A percentile compares a stretch with the other conserved stretches of the same genome.
These are phyloP conservation scores for Brenthis daphne DNA, from an alignment of 2,888 invertebrate genomes.

Conservation along the genomic window DNA sequence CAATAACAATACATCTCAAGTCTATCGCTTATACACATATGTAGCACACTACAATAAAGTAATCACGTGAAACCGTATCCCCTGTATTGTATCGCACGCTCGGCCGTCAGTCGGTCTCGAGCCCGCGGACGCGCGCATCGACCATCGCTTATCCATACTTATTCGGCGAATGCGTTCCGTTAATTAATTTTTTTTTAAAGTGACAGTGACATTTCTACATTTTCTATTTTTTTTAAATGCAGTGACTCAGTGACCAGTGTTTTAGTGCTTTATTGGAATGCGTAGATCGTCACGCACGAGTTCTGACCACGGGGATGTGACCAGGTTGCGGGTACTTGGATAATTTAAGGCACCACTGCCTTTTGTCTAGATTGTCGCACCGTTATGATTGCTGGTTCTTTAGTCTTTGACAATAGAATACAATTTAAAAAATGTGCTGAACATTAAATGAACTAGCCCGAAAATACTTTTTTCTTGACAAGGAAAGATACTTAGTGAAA, in stretches of 20 bases:
- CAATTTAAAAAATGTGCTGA: slow-evolving; percentile 29
- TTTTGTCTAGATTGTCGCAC: slow-evolving; percentile 60
- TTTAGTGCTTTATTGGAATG: slow-evolving; percentile 43
- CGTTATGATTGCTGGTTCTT: slow-evolving; percentile 47
- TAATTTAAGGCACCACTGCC: slow-evolving; percentile 68
- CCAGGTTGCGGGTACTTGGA: slow-evolving; percentile 57
- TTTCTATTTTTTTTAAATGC: slow-evolving; percentile 39
- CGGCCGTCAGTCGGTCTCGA: slow-evolving; percentile 44
- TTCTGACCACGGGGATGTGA: slow-evolving; percentile 63
- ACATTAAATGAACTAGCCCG: background rate
- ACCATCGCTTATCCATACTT: slow-evolving; percentile 37
- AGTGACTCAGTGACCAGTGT: slow-evolving; percentile 37
- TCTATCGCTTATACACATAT: slow-evolving; percentile 9
- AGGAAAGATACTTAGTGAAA: slow-evolving; percentile 62
- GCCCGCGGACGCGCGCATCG: slow-evolving; percentile 62
- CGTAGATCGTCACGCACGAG: slow-evolving; percentile 68
- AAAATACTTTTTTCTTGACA: slow-evolving; percentile 47
- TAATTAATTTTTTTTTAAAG: slow-evolving; percentile 15
- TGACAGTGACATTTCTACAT: slow-evolving; percentile 36
- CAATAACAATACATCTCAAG: background rate
- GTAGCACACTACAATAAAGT: slow-evolving; percentile 11
- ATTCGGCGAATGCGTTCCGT: slow-evolving; percentile 47
- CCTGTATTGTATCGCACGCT: slow-evolving; percentile 28
- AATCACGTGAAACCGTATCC: slow-evolving; percentile 32
- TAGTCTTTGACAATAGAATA: slow-evolving; percentile 4